phyloP scores from a whole-genome alignment of 2,113 vertebrate genomes.

The Corvus moneduloides region DNA sequence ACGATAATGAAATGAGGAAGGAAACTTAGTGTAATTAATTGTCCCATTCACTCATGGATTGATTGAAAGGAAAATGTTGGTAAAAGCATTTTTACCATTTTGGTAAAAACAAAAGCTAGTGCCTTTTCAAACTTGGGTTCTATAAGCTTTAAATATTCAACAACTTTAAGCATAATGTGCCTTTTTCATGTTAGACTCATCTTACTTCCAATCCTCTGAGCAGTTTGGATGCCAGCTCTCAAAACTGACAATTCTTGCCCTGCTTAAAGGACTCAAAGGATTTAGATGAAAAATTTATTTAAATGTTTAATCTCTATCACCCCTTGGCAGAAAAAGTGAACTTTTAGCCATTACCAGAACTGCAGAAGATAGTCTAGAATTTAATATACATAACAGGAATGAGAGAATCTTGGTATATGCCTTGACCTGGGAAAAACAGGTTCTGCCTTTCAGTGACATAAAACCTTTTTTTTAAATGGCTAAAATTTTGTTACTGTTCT shows the following conservation, averaged over 20 bases:
- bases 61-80: not conserved
- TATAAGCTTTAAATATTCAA: not conserved
- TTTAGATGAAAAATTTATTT: not conserved
- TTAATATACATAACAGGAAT: not conserved
- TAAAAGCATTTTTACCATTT: not conserved
- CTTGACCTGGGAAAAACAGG: not conserved
- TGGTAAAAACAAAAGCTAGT: not conserved
- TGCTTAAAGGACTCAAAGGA: not conserved
- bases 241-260: not conserved
- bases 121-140: not conserved
- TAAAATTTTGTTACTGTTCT: not conserved
- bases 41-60: not conserved
- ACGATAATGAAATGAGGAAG: not conserved
- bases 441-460: not conserved
- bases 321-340: not conserved
- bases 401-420: not conserved
- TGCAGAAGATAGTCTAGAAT: not conserved
- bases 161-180: not conserved
- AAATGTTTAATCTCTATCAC: not conserved
- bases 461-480: not conserved
- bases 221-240: not conserved
- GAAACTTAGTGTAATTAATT: not conserved
- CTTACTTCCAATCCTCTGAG: not conserved
- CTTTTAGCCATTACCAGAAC: not conserved
- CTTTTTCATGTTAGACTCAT: not conserved